Conservation (phyloP, 2,797 vertebrate species). For the Rhinogobio ventralis region DNA sequence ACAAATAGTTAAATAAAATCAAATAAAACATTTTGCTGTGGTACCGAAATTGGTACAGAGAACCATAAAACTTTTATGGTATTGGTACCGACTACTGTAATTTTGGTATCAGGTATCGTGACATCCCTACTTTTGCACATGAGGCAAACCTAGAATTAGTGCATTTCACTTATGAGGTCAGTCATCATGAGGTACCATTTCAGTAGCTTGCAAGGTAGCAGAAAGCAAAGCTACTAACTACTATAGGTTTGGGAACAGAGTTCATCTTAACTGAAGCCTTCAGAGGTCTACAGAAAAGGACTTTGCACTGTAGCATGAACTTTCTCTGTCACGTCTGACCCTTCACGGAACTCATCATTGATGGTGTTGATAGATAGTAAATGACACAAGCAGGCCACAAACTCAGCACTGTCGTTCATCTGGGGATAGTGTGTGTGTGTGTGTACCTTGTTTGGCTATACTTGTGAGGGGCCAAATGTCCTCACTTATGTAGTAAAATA, state of each 20-base stretch:
- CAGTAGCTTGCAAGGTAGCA: not conserved
- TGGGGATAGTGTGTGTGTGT: not conserved
- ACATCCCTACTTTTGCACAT: not conserved
- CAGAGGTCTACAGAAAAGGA: not conserved
- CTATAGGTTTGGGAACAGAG: not conserved
- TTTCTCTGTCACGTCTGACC: not conserved
- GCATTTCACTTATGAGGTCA: no score
- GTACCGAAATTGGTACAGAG: no score
- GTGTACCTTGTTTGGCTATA: no score
- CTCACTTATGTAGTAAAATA: no score
- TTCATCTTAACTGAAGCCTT: not conserved
- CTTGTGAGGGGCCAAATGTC: no score
- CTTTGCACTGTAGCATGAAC: not conserved
- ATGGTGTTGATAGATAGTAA: slow-evolving; percentile 14
- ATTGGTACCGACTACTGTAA: no score
- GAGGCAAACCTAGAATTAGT: not conserved
- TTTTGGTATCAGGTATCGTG: no score
- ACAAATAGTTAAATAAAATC: no score
- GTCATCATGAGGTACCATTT: not conserved
- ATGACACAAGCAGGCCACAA: not conserved
- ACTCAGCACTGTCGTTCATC: not conserved
- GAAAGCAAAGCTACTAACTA: not conserved
- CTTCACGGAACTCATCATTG: not conserved
- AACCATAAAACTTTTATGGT: no score
- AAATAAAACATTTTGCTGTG: no score